A percentile compares a stretch with the other conserved stretches of the same genome.
Evolutionary conservation across 64 coral and sea anemone species (phyloP).

Genomic region (Hydrozoanthus tunicans): DNA sequence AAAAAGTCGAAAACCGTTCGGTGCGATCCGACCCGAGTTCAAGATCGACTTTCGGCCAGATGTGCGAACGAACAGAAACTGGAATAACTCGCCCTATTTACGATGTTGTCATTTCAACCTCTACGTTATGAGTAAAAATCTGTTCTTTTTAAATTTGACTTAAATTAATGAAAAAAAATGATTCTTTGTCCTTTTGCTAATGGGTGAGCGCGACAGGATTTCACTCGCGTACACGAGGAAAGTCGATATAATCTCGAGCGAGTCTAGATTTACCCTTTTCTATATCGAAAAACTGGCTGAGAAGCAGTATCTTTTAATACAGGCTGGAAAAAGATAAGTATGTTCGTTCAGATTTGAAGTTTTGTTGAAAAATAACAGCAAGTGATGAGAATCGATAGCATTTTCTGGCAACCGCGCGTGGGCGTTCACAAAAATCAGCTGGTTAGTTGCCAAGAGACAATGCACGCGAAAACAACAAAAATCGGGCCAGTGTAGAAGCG

Average conservation of each 20-base stretch:
- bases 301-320: conserved; percentile 7
- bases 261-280: conserved; percentile 6
- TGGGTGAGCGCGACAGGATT: conserved; percentile 21
- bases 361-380: conserved; percentile 13
- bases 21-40: not conserved
- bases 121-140: not conserved
- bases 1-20: not conserved
- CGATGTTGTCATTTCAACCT: not conserved
- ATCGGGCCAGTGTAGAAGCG: conserved; percentile 12
- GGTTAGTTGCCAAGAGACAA: too few species aligned
- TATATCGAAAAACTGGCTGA: conserved; percentile 18
- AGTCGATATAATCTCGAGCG: conserved; percentile 8
- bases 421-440: not conserved
- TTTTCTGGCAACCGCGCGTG: conserved; percentile 26
- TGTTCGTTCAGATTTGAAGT: conserved; percentile 4
- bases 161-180: conserved; percentile 23
- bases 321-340: not conserved
- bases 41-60: not conserved
- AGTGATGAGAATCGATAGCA: not conserved
- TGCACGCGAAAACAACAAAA: not conserved
- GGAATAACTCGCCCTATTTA: not conserved
- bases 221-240: conserved; percentile 17
- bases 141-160: conserved; percentile 32
- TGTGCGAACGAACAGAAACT: not conserved
- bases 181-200: conserved; percentile 1